These are phyloP conservation scores for Loris lydekkerianus DNA, from an alignment of 2,797 vertebrate species.

Conservation along the genomic window DNA sequence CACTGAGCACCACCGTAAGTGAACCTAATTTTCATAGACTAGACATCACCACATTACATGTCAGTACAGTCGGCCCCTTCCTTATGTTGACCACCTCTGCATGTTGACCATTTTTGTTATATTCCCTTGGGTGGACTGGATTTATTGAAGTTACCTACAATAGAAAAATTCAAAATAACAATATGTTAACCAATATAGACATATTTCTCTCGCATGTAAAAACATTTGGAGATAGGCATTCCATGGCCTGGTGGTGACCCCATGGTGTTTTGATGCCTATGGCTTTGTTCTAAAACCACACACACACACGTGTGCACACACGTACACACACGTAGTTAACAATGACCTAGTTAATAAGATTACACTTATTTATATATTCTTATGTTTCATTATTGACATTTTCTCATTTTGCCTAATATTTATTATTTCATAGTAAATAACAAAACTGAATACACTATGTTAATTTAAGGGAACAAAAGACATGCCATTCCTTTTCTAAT, in stretches of 20 bases:
- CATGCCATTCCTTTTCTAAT: background rate
- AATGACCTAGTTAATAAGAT: background rate
- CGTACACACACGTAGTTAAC: background rate
- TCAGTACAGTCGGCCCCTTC: no score
- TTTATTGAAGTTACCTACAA: background rate
- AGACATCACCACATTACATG: no score
- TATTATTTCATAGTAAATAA: background rate
- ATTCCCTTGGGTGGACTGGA: background rate
- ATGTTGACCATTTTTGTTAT: no score
- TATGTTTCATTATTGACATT: background rate
- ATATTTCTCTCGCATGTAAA: background rate
- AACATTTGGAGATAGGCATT: background rate
- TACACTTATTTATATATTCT: background rate
- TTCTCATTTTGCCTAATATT: background rate
- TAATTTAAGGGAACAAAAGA: background rate
- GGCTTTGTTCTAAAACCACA: background rate
- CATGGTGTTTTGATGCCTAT: background rate
- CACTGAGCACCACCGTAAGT: no score
- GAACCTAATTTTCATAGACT: no score
- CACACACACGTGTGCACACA: background rate
- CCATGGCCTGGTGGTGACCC: background rate
- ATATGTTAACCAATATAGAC: background rate
- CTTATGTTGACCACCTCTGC: no score
- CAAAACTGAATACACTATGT: background rate
- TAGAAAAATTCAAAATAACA: background rate